Base-by-base conservation (phyloP, 2,113 vertebrate species). In the Nothoprocta pentlandii region DNA sequence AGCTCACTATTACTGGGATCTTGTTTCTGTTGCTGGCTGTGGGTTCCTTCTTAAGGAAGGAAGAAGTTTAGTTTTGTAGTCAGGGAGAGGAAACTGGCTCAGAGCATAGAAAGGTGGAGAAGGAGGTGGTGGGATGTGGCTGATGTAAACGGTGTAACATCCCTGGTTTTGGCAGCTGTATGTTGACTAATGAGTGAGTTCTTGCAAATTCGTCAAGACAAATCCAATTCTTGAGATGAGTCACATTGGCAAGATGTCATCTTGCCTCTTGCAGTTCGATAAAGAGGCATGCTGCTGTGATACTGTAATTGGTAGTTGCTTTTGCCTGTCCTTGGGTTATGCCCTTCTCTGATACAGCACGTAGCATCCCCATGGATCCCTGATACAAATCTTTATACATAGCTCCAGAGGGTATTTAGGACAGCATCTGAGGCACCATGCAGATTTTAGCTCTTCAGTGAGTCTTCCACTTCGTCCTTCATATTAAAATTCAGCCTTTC, bases 171-270 rank as follows among this genome's bases (percentile, higher is more conserved):
- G 54, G 51, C 39, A 73, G 16, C 21, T 7, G 1, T 71, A 21
- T 49, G 22, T 12, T 0, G 4, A 22, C 8, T 34, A n/a, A 25
- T 59, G 34, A 0, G 1, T 2, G 3, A 59, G 30, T 68, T 71
- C 58, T 56, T 70, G 26, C 8, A 42, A 75, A 3, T 49, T 80
- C 46, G 34, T 20, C 6, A 71, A 23, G 79, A 59, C 62, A 70
- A 49, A 20, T 3, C 3, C 20, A 70, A 25, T 4, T 54, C 36
- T 54, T 22, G 5, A 42, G 69, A 17, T 62, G 59, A 73, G 15
- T 58, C 19, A 41, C 25, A 25, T 1, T 16, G 8, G 9, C 78
- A 5, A 32, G 54, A 4, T 22, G 7, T 63, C 23, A 17, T 36
- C 69, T 77, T 70, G 12, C 41, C 22, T n/a, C 44, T 41, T 64